phyloP scores from a whole-genome alignment of 2,888 invertebrate species.

The Ischnus inquisitorius region DNA sequence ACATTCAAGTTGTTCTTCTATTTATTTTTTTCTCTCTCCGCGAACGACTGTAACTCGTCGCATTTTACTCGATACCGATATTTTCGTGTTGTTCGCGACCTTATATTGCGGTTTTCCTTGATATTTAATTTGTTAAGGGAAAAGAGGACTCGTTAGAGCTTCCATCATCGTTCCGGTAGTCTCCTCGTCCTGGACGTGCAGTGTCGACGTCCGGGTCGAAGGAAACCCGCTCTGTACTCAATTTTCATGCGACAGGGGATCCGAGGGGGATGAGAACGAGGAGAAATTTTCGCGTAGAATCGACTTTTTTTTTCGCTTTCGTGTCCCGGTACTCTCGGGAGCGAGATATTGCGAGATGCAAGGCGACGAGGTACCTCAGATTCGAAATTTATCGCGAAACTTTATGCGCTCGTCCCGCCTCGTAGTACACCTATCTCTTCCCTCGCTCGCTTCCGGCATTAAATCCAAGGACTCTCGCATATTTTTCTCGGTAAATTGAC shows the following conservation, averaged over 20 bases:
- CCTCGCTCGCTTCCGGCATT: constrained; percentile 52
- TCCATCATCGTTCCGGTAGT: constrained; percentile 24
- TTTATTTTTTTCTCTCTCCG: background rate
- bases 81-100: background rate
- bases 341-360: constrained; percentile 63
- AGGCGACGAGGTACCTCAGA: constrained; percentile 61
- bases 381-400: constrained; percentile 70
- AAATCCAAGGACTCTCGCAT: constrained; percentile 52
- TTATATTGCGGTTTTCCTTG: constrained; percentile 34
- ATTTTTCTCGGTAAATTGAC: constrained; percentile 56
- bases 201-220: constrained; percentile 30
- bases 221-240: constrained; percentile 18
- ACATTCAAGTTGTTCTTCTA: background rate
- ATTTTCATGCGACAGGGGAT: background rate
- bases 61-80: background rate
- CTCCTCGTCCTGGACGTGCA: constrained; percentile 5
- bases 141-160: constrained; percentile 28
- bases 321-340: constrained; percentile 41
- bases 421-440: constrained; percentile 55
- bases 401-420: constrained; percentile 62
- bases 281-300: constrained; percentile 58
- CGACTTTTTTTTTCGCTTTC: constrained; percentile 40
- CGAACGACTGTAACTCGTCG: background rate
- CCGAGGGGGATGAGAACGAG: background rate
- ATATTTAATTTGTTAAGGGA: constrained; percentile 45